Conservation (phyloP, 2,113 vertebrate genomes). For the Hippopotamus amphibius region DNA sequence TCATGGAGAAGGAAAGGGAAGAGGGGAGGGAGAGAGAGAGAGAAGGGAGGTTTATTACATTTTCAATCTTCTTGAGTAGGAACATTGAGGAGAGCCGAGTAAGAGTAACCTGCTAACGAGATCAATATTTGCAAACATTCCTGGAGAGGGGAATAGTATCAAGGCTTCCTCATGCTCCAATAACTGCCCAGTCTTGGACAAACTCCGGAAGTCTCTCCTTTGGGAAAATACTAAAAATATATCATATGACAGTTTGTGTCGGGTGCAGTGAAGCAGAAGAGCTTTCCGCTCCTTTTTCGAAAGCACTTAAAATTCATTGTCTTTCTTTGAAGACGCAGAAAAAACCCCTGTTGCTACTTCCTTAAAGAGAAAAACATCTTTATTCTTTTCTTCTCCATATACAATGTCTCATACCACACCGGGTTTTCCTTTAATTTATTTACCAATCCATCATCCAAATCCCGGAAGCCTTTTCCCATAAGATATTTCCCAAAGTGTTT, state of each 20-base stretch:
- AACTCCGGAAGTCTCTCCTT: neutral
- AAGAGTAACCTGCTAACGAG: neutral
- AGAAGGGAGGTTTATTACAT: neutral
- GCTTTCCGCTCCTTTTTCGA: neutral
- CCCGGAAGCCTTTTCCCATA: neutral
- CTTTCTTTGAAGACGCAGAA: neutral
- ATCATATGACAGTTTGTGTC: neutral
- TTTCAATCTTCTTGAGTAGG: neutral
- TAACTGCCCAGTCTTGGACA: neutral
- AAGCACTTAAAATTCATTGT: neutral
- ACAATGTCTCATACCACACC: neutral
- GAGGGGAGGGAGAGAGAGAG: neutral
- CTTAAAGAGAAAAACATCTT: neutral
- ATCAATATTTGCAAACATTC: neutral
- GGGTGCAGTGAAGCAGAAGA: neutral
- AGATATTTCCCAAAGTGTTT: neutral
- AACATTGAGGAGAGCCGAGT: neutral
- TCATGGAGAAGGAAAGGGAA: conserved; percentile 50
- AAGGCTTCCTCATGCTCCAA: neutral
- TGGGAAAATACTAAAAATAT: neutral
- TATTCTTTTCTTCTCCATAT: neutral
- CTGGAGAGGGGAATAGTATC: rapidly evolving
- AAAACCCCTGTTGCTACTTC: neutral
- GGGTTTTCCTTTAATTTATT: neutral
- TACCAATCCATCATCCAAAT: neutral